Evolutionary conservation across 2,113 vertebrate species (phyloP), one percentile per base, ranked within the genome.

Genomic region (Pelecanoides urinatrix): DNA sequence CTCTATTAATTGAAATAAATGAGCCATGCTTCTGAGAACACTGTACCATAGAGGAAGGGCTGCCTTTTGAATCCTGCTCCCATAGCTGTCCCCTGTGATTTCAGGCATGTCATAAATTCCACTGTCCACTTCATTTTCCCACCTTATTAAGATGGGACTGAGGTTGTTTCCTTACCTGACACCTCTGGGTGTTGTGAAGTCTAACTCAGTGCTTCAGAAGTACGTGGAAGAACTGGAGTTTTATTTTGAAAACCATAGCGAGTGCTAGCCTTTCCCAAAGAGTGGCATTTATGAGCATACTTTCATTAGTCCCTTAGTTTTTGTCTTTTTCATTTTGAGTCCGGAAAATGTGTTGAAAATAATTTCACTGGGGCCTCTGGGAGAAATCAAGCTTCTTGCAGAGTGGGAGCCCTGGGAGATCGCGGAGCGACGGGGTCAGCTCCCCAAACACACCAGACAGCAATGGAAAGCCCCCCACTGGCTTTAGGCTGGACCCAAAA

Each of bases 1-100:
- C 58, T 62, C 65, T 79, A 94, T 94, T 95, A 97, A 97, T 97
- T 96, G 94, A 97, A 97, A 96, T 88, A 97, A 96, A 96, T 84
- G 86, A 92, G 74, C 89, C 94, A 67, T 94, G 89, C 74, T 92
- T 85, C 9, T 36, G 89, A 85, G 84, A 95, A 70, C 89, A 92
- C 70, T 63, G 63, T 20, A 47, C 71, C 91, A 83, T 71, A 84
- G 87, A 93, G 85, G 44, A 94, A 93, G 38, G 92, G 79, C 87
- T 96, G 93, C 88, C 85, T 95, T 82, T 79, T 91, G 74, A 92
- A 61, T 95, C 81, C 62, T 70, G 77, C 53, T 94, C 70, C 86
- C 74, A 42, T 2, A 66, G 53, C 53, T 68, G 58, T 76, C 95
- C 83, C 91, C 40, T 13, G 89, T 94, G 92, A 50, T 75, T 94